Evolutionary conservation across 2,888 invertebrate genomes (phyloP).

Genomic region (Agonopterix alstromeriana): DNA sequence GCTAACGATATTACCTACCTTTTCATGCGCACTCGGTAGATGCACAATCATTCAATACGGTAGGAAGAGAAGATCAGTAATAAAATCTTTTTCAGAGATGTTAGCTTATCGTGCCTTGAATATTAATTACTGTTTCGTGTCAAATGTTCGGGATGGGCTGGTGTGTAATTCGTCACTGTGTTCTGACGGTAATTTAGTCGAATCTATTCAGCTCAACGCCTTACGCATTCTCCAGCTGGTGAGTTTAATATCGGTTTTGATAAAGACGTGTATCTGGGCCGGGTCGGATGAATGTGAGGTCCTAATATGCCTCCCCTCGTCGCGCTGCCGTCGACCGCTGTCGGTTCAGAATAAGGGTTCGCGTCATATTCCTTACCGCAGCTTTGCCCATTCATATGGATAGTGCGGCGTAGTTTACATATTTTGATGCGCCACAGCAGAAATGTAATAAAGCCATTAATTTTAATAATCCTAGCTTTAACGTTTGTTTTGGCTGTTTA

Average conservation of each 20-base stretch:
- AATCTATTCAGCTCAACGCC: conserved; percentile 44
- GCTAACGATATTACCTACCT: too few species aligned
- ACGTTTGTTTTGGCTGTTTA: conserved; percentile 16
- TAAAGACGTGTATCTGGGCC: conserved; percentile 55
- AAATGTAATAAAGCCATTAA: conserved; percentile 55
- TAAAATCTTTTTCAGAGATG: too few species aligned
- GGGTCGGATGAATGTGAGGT: conserved; percentile 51
- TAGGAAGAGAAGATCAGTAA: too few species aligned
- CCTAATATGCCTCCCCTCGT: conserved; percentile 53
- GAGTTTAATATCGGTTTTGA: conserved; percentile 63
- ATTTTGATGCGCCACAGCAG: conserved; percentile 41
- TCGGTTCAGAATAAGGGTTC: conserved; percentile 50
- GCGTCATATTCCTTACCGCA: conserved; percentile 53
- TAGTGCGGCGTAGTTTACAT: conserved; percentile 59
- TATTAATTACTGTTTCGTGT: too few species aligned
- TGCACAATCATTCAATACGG: too few species aligned
- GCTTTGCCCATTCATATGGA: conserved; percentile 53
- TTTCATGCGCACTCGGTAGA: too few species aligned
- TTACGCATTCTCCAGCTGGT: conserved; percentile 45
- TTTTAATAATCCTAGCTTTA: conserved; percentile 48
- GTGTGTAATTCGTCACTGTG: too few species aligned
- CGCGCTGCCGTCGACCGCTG: conserved; percentile 52
- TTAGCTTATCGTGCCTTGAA: too few species aligned
- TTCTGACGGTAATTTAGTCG: conserved; percentile 21
- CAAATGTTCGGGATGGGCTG: too few species aligned